Percentiles rank a stretch among this genome's conserved stretches.
Conservation (phyloP, 1,140 invertebrate genomes). For the Dinoponera quadriceps region DNA sequence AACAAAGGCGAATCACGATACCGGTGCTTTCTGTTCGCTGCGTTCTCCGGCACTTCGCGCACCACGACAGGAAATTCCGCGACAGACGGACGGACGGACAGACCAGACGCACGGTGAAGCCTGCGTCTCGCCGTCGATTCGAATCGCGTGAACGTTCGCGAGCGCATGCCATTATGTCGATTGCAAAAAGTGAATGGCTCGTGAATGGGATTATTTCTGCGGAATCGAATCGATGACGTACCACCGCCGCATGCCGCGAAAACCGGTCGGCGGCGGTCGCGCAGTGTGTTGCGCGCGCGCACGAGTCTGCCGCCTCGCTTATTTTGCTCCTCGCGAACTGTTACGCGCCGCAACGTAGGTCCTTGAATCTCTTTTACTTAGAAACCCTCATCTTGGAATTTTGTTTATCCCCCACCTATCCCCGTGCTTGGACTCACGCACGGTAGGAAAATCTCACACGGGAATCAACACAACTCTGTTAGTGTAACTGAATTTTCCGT, state of each 20-base stretch:
- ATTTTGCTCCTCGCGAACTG: slow-evolving; percentile 1
- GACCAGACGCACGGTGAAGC: not conserved
- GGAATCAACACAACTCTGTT: too few species aligned
- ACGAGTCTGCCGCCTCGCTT: not conserved
- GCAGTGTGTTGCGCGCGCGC: not conserved
- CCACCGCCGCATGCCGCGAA: slow-evolving; percentile 1
- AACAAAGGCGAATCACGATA: slow-evolving; percentile 22
- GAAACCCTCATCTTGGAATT: too few species aligned
- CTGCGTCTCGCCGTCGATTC: not conserved
- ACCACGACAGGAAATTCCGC: slow-evolving; percentile 19
- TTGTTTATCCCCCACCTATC: too few species aligned
- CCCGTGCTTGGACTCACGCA: too few species aligned
- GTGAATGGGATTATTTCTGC: slow-evolving; percentile 58
- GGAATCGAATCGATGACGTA: slow-evolving; percentile 55
- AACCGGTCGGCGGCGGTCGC: slow-evolving; percentile 20
- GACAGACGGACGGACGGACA: not conserved
- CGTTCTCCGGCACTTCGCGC: not conserved
- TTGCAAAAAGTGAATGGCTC: slow-evolving; percentile 49
- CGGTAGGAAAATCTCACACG: too few species aligned
- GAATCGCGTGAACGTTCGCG: slow-evolving; percentile 26
- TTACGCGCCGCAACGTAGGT: too few species aligned
- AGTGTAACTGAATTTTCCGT: too few species aligned
- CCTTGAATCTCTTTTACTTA: too few species aligned
- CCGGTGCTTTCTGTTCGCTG: not conserved
- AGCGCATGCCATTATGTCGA: slow-evolving; percentile 23